Evolutionary conservation across 1,140 invertebrate genomes (phyloP).

Genomic region (Caenorhabditis tropicalis): DNA sequence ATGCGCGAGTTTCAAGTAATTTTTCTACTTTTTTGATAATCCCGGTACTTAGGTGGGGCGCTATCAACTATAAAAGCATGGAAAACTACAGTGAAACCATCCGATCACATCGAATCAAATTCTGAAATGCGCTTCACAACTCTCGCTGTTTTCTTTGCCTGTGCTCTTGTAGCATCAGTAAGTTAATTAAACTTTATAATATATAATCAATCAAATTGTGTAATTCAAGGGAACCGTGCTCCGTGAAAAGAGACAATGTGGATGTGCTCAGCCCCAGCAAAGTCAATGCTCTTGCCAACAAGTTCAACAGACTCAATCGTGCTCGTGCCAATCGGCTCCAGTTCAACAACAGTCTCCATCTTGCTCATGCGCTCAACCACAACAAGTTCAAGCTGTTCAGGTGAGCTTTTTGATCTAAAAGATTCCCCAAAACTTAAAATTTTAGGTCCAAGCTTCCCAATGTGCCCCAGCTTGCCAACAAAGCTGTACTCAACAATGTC

Average conservation of each 20-base stretch:
- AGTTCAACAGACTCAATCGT: slow-evolving; percentile 26
- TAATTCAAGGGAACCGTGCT: slow-evolving; percentile 47
- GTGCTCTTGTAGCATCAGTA: slow-evolving; percentile 23
- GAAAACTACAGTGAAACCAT: background rate
- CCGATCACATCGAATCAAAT: background rate
- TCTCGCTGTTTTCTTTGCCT: background rate
- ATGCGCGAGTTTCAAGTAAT: no score
- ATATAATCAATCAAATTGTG: background rate
- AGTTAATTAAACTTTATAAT: background rate
- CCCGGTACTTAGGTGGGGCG: no score
- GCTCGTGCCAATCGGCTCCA: slow-evolving; percentile 41
- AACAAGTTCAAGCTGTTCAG: slow-evolving; percentile 46
- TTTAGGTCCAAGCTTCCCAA: slow-evolving; percentile 39
- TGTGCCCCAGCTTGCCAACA: slow-evolving; percentile 50
- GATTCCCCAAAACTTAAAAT: background rate
- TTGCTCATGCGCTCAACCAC: slow-evolving; percentile 50
- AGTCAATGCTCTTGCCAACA: slow-evolving; percentile 41
- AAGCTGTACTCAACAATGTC: slow-evolving; percentile 43
- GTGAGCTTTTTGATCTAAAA: background rate
- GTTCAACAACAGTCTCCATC: slow-evolving; percentile 40
- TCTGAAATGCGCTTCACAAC: slow-evolving; percentile 7
- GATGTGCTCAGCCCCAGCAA: slow-evolving; percentile 48
- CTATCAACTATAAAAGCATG: no score
- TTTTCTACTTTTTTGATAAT: no score
- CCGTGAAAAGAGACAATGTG: slow-evolving; percentile 57